phyloP scores from a whole-genome alignment of 2,888 invertebrate genomes.

The Danaus chrysippus region DNA sequence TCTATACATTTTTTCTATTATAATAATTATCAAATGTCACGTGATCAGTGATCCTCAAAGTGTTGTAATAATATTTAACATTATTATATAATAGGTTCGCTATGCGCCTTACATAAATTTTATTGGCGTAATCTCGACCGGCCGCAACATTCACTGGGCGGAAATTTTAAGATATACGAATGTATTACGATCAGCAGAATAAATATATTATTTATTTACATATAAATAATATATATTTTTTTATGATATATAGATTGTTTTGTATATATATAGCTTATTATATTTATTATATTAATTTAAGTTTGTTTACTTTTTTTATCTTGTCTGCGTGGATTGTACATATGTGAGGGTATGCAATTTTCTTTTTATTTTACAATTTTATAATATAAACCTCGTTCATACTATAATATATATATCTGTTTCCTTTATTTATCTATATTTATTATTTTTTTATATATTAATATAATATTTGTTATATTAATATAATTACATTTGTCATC shows the following conservation, averaged over 20 bases:
- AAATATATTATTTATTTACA: constrained; percentile 7
- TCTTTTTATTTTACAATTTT: too few relatives aligned
- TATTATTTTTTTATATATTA: not conserved
- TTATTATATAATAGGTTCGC: constrained; percentile 30
- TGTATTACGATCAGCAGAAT: constrained; percentile 51
- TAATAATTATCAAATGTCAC: too few relatives aligned
- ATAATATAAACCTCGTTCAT: too few relatives aligned
- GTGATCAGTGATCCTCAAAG: too few relatives aligned
- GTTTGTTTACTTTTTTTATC: too few relatives aligned
- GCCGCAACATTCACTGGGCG: constrained; percentile 76
- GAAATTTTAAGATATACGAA: constrained; percentile 78
- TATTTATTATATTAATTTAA: too few relatives aligned
- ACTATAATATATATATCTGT: too few relatives aligned
- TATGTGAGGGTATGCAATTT: too few relatives aligned
- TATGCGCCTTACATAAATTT: constrained; percentile 71
- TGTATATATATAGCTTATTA: too few relatives aligned
- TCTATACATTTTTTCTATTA: too few relatives aligned
- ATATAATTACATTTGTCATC: constrained; percentile 41
- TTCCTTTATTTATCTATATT: not conserved
- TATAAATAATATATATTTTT: not conserved
- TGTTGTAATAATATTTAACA: too few relatives aligned
- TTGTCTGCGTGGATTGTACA: too few relatives aligned
- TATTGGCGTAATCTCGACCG: constrained; percentile 70
- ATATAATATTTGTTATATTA: not conserved
- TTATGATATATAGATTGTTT: not conserved